Evolutionary conservation across 2,888 invertebrate species (phyloP), one percentile per base, ranked within the genome.

Genomic region (Exocentrus adspersus): DNA sequence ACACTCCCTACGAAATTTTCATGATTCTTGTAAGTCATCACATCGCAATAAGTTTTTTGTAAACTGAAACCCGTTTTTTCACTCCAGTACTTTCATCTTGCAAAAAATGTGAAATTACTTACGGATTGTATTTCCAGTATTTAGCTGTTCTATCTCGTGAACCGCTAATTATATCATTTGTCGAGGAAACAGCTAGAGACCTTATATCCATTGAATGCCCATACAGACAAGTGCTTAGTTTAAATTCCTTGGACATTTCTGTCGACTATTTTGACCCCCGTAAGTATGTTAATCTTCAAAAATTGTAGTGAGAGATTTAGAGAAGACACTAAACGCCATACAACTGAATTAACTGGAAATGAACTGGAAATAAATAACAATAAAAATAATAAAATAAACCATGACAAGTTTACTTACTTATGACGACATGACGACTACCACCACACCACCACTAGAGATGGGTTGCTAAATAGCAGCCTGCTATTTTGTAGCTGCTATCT

Each of bases 191-290:
- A 56, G 87, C 87, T 16, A 97, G 87, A 60, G 91, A 88, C 73
- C 97, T 87, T 16, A 97, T 95, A 81, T 97, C 97, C 79, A 91
- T 85, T 45, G 91, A 90, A 82, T 97, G 97, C 0, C 94, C 94
- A 71, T 84, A 83, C 56, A 96, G 84, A 71, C 89, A 87, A 77
- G 90, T 87, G 80, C 94, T 92, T 69, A 96, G 85, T 85, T 93
- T 94, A 82, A 92, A 95, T 50, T 81, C 77, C 68, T 80, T 81
- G 20, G 80, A 70, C 76, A 80, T 81, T 46, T 50, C 30, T 1
- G n/a, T 2, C 16, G n/a, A 16, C 9, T 17, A 9, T 43, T 19
- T 43, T 37, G 3, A 37, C n/a, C n/a, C 12, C 12, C 2, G 12
- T n/a, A 12, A 24, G 7, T 24, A 24, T 24, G 7, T 5, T 5